Evolutionary conservation across 2,113 vertebrate genomes (phyloP).

Genomic region (Madoqua kirkii): DNA sequence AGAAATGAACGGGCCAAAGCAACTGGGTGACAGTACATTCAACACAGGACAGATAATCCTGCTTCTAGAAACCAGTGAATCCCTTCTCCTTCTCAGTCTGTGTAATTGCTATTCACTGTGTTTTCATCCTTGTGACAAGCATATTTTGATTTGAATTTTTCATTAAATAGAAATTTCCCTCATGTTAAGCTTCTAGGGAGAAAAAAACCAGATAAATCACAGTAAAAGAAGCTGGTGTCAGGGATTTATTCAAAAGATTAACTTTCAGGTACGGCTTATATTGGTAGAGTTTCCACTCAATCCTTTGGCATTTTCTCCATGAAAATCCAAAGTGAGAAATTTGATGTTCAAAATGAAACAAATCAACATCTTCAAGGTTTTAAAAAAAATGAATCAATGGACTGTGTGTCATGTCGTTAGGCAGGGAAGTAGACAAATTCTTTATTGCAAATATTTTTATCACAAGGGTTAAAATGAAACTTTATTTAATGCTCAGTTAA

Average conservation of each 20-base stretch:
- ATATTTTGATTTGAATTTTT: constrained; percentile 44
- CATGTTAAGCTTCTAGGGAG: neutral
- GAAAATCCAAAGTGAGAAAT: constrained; percentile 31
- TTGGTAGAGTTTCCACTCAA: constrained; percentile 12
- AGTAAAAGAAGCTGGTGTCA: neutral
- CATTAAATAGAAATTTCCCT: neutral
- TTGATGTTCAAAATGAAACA: constrained; percentile 23
- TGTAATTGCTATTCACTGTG: neutral
- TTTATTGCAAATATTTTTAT: constrained; percentile 12
- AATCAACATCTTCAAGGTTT: neutral
- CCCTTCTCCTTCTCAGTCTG: neutral
- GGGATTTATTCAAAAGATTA: constrained; percentile 19
- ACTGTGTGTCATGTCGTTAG: neutral
- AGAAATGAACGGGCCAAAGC: neutral
- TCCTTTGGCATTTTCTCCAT: neutral
- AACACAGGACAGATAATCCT: neutral
- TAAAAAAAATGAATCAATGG: neutral
- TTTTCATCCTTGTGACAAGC: neutral
- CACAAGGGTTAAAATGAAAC: neutral
- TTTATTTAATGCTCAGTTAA: constrained; percentile 35
- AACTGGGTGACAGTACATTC: neutral
- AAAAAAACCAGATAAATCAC: neutral
- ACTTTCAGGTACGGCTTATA: neutral
- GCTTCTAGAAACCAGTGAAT: neutral
- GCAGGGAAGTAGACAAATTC: neutral